Conservation (phyloP, 2,888 invertebrate genomes). For the Drosophila yooni region DNA sequence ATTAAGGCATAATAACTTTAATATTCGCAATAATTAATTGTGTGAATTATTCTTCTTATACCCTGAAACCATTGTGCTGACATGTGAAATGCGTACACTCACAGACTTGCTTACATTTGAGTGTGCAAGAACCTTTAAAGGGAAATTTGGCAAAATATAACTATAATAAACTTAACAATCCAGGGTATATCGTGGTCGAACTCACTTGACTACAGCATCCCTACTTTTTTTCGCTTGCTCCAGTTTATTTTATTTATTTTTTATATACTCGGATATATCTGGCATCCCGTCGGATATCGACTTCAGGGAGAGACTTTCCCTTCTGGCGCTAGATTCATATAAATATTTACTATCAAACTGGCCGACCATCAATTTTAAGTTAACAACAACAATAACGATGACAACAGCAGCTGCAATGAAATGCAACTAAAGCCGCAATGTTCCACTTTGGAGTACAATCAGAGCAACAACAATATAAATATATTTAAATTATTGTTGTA, state of each 20-base stretch:
- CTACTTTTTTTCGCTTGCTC: neutral
- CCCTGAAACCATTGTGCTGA: neutral
- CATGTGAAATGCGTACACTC: too few relatives aligned
- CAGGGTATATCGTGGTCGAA: neutral
- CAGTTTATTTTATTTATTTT: neutral
- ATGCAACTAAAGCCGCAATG: slow-evolving; percentile 3
- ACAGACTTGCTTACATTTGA: neutral
- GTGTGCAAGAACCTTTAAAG: neutral
- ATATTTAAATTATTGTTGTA: neutral
- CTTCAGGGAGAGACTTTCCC: neutral
- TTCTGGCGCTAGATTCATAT: neutral
- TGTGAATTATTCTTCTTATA: neutral
- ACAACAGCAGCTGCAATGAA: neutral
- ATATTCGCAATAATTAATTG: neutral
- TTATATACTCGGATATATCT: neutral
- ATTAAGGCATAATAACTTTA: neutral
- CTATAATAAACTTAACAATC: neutral
- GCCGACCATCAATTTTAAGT: slow-evolving; percentile 6
- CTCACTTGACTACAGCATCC: neutral
- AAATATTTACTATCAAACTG: neutral
- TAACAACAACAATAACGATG: neutral
- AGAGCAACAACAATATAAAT: slow-evolving; percentile 4
- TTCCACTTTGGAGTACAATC: slow-evolving; percentile 7
- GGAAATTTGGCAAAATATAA: neutral
- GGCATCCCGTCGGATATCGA: neutral